Evolutionary conservation across 1,140 invertebrate species (phyloP), one percentile per base, ranked within the genome.

Genomic region (Lepidotrigona ventralis): DNA sequence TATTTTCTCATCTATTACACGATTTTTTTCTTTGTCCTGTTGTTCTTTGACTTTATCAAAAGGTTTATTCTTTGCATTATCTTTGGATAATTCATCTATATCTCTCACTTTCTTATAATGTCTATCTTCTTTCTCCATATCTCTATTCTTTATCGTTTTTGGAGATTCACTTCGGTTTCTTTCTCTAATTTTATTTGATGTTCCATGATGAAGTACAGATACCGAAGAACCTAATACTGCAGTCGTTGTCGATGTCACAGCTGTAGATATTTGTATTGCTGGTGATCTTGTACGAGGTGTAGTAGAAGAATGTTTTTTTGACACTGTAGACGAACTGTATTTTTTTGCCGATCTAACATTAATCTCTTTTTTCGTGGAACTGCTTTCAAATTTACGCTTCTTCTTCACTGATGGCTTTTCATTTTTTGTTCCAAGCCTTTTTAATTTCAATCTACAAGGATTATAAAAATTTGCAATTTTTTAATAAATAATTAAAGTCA

Each of bases 131-230:
- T 91, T 93, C 0, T 93, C 93, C 5, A 88, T 76, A 72, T 92
- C 91, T 60, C 89, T 86, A 21, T 33, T 66, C 78, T 91, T 88
- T 63, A 85, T 81, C 33, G 79, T 51, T 81, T 92, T 90, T 17
- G 93, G 93, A 15, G 94, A 94, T 85, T 94, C 93, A 46, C 93
- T 94, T 79, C 92, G 81, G 71, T 93, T 93, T 79, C 91, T 91
- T 66, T 94, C 93, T 58, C 93, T 93, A 0, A 86, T 79, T 81
- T 93, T 93, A 77, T 23, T 81, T 2, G 89, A 51, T 74, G 83
- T 79, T 9, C 77, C 76, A 69, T 92, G 92, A 64, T 89, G 88
- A 23, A 85, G 58, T 4, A 89, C 82, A 17, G 88, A 89, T 51
- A 89, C 58, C 0, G 88, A 85, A 29, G 88, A 89, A 39, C 87